phyloP scores from a whole-genome alignment of 2,888 invertebrate genomes.

The Epiperipatus broadwayi region DNA sequence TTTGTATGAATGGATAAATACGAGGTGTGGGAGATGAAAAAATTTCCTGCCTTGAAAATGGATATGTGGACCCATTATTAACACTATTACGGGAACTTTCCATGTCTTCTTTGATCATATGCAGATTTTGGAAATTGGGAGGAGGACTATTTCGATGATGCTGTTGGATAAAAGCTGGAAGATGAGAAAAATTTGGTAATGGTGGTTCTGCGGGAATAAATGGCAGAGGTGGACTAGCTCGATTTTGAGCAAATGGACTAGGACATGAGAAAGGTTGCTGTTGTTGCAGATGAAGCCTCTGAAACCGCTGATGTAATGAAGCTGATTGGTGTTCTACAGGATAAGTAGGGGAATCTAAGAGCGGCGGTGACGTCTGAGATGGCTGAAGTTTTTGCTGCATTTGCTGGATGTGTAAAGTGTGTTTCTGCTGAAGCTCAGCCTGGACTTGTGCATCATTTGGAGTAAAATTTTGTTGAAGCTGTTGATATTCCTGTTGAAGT shows the following conservation, averaged over 20 bases:
- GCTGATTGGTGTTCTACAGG: constrained; percentile 27
- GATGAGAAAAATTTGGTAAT: constrained; percentile 15
- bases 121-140: constrained; percentile 26
- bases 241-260: constrained; percentile 16
- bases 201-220: neutral
- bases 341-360: constrained; percentile 42
- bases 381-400: constrained; percentile 22
- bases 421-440: constrained; percentile 30
- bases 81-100: too few relatives aligned
- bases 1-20: too few relatives aligned
- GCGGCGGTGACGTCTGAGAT: constrained; percentile 20
- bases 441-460: constrained; percentile 21
- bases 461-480: constrained; percentile 41
- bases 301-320: constrained; percentile 31
- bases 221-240: neutral
- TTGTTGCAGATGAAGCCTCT: constrained; percentile 29
- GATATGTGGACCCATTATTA: too few relatives aligned
- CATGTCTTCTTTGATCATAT: constrained; percentile 28
- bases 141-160: constrained; percentile 25
- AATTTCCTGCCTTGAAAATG: too few relatives aligned
- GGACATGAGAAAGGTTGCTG: constrained; percentile 17
- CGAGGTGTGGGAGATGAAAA: too few relatives aligned
- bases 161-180: constrained; percentile 18
- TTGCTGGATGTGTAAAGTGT: constrained; percentile 30
- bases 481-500: constrained; percentile 57